Evolutionary conservation across 2,888 invertebrate genomes (phyloP), one percentile per base, ranked within the genome.

Genomic region (Mesorhabditis belari): DNA sequence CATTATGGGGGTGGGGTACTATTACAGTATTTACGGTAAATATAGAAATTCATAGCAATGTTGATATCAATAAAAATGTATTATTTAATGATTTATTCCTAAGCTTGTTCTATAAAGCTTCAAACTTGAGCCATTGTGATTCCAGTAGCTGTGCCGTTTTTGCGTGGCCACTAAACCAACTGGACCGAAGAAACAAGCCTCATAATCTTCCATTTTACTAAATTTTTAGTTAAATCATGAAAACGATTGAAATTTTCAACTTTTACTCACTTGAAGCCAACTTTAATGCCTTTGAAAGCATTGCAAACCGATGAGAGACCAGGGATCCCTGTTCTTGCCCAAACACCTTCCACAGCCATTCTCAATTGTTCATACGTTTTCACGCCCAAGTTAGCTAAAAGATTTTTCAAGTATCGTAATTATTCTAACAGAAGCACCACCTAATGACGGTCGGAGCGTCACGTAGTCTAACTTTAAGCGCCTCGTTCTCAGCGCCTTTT

Each of bases 251-350:
- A 71, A 4, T 65, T 54, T 55, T 67, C 35, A 57, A 63, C 5
- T 27, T n/a, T 3, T 21, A n/a, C 19, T 26, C 28, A 66, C 56
- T 60, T 59, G 64, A 65, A 71, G 66, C 71, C 69, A 21, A 58
- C 57, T 52, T 67, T 63, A 53, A 63, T 69, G 21, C 57, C 55
- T 56, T 71, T 71, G 60, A 64, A 71, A 29, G 71, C 71, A 49
- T 60, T 57, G 54, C 71, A 71, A 4, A 63, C 67, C 0, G 26
- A 21, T 27, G 64, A 61, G 53, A 67, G 58, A 23, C 71, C 71
- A 9, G 28, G 49, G 5, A 63, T 65, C 60, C 64, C 60, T 29
- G 56, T 49, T 26, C 28, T 50, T 25, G 64, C 69, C 52, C 61
- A 71, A 3, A 60, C 55, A 49, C 58, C 21, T 54, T 69, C 67